Conservation (phyloP, 2,888 invertebrate species). For the Auanema sp. region DNA sequence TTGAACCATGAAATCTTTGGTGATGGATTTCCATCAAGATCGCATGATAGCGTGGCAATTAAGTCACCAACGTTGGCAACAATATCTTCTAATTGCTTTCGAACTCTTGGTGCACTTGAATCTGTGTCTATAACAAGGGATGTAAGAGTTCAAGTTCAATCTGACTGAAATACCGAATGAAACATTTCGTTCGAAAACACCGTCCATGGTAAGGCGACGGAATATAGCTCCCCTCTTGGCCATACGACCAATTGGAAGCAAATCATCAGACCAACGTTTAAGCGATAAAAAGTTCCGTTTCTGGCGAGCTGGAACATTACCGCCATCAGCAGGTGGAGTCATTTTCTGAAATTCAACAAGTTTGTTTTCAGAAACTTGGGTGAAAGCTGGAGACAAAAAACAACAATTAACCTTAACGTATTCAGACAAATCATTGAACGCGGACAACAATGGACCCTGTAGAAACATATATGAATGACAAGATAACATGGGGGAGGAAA, state of each 20-base stretch:
- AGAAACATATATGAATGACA: constrained; percentile 10
- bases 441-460: constrained; percentile 64
- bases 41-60: constrained; percentile 64
- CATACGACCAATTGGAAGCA: constrained; percentile 66
- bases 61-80: constrained; percentile 59
- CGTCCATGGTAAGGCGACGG: constrained; percentile 65
- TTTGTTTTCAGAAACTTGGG: background rate
- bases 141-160: background rate
- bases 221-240: constrained; percentile 66
- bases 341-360: constrained; percentile 33
- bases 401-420: constrained; percentile 53
- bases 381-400: background rate
- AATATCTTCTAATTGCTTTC: constrained; percentile 64
- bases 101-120: constrained; percentile 62
- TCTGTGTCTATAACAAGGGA: constrained; percentile 12
- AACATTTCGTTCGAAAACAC: constrained; percentile 66
- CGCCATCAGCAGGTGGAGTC: constrained; percentile 44
- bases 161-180: constrained; percentile 66
- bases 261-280: constrained; percentile 56
- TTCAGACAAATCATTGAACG: constrained; percentile 62
- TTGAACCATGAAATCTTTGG: constrained; percentile 61
- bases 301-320: constrained; percentile 48
- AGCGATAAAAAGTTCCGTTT: constrained; percentile 52
- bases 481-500: background rate
- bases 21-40: constrained; percentile 63